These are phyloP conservation scores for Oeneis ivallda DNA, from an alignment of 2,888 invertebrate genomes.

Conservation along the genomic window DNA sequence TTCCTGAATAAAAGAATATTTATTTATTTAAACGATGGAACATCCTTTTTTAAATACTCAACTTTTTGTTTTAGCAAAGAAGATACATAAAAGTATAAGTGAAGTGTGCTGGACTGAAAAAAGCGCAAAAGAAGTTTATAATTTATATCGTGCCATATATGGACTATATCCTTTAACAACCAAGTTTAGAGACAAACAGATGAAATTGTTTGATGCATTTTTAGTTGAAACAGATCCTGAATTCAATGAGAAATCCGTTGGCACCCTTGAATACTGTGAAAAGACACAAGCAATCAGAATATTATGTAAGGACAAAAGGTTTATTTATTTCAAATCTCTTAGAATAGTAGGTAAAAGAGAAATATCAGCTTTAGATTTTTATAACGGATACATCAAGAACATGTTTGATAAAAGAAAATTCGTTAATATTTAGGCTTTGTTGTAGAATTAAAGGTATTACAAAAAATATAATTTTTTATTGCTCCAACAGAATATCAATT, in stretches of 20 bases:
- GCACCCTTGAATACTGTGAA: conserved; percentile 83
- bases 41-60: background rate
- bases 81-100: conserved; percentile 83
- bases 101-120: conserved; percentile 85
- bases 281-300: conserved; percentile 82
- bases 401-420: conserved; percentile 56
- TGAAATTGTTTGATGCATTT: conserved; percentile 85
- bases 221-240: conserved; percentile 51
- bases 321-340: conserved; percentile 84
- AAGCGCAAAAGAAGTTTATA: conserved; percentile 84
- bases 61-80: conserved; percentile 84
- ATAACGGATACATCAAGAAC: conserved; percentile 91
- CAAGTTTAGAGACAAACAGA: conserved; percentile 79
- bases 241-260: conserved; percentile 64
- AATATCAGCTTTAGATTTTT: conserved; percentile 91
- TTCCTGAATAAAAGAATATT: too few relatives aligned
- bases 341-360: conserved; percentile 85
- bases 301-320: conserved; percentile 84
- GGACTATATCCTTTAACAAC: conserved; percentile 84
- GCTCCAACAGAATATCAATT: background rate
- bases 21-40: background rate
- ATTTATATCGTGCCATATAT: conserved; percentile 86
- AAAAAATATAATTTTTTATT: conserved; percentile 24
- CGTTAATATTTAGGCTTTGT: conserved; percentile 61
- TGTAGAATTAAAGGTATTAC: conserved; percentile 38